Conservation (phyloP, 1,140 invertebrate genomes). For the Dendrolimus kikuchii region DNA sequence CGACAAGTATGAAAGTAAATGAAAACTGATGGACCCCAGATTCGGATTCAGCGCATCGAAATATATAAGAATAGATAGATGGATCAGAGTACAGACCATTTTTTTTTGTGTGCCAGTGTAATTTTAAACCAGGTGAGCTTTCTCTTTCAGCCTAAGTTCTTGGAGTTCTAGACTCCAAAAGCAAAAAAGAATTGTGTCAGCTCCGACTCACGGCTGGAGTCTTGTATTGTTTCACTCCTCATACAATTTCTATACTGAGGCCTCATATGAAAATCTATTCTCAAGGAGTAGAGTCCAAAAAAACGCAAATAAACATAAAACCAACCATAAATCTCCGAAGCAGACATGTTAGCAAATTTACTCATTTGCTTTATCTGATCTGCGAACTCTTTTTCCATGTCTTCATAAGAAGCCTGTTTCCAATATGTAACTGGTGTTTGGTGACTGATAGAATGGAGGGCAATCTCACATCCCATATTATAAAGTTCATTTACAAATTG, state of each 20-base stretch:
- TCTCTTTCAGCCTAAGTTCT: no score
- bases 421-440: slow-evolving; percentile 66
- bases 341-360: slow-evolving; percentile 74
- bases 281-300: background rate
- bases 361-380: slow-evolving; percentile 72
- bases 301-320: background rate
- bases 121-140: slow-evolving; percentile 59
- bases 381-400: slow-evolving; percentile 73
- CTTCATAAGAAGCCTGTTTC: slow-evolving; percentile 55
- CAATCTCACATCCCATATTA: slow-evolving; percentile 79
- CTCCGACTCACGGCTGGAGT: slow-evolving; percentile 68
- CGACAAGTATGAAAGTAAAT: no score
- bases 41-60: no score
- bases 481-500: slow-evolving; percentile 76
- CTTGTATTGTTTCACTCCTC: background rate
- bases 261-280: background rate
- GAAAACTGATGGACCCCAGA: no score
- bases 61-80: no score
- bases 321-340: slow-evolving; percentile 57
- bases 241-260: background rate
- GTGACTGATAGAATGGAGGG: slow-evolving; percentile 76
- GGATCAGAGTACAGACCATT: slow-evolving; percentile 39
- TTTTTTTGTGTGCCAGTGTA: slow-evolving; percentile 58
- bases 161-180: no score
- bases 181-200: no score